Conservation (phyloP, 2,888 invertebrate species). For the Parnassius mnemosyne region DNA sequence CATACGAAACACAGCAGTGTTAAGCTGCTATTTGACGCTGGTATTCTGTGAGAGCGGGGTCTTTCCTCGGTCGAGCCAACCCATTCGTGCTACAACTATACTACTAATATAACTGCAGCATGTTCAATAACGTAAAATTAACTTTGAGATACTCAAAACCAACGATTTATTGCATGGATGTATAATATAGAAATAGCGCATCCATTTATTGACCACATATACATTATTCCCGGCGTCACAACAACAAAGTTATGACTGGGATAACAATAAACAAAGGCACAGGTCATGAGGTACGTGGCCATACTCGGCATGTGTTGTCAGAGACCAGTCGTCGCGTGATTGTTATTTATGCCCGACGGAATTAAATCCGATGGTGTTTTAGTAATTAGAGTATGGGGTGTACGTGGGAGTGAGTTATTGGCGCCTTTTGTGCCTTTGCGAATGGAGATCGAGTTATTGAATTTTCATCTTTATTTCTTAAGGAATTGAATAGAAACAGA, state of each 20-base stretch:
- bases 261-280: slow-evolving; percentile 15
- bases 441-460: slow-evolving; percentile 1
- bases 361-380: slow-evolving; percentile 9
- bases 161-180: not conserved
- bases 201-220: not conserved
- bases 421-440: slow-evolving; percentile 5
- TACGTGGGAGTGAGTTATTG: slow-evolving; percentile 15
- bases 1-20: no score
- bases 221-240: not conserved
- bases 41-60: no score
- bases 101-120: no score
- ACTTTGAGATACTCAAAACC: not conserved
- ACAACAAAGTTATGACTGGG: slow-evolving; percentile 11
- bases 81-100: no score
- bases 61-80: no score
- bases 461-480: not conserved
- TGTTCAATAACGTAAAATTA: no score
- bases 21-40: no score
- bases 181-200: not conserved
- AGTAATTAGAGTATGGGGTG: slow-evolving; percentile 20
- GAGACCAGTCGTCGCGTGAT: slow-evolving; percentile 5
- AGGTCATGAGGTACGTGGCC: slow-evolving; percentile 2
- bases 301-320: slow-evolving; percentile 1
- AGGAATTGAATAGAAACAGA: not conserved
- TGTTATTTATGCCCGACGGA: slow-evolving; percentile 15